phyloP scores from a whole-genome alignment of 2,888 invertebrate genomes.

The Hydrotaea cyrtoneurina region DNA sequence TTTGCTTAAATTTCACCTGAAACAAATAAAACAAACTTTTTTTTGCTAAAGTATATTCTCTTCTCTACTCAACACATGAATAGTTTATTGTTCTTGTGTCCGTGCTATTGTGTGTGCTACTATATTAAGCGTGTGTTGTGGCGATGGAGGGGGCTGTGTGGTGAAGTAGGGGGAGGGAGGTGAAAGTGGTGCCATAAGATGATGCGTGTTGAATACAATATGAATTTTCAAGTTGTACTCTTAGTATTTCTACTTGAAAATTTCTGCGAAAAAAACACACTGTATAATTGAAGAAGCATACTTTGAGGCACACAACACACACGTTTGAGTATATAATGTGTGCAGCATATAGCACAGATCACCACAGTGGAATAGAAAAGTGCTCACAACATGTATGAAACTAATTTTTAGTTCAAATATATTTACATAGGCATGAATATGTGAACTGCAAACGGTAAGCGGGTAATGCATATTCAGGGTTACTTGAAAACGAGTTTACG shows the following conservation, averaged over 20 bases:
- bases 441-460: no score
- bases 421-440: not conserved
- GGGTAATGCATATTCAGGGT: no score
- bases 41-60: conserved; percentile 2
- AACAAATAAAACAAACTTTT: conserved; percentile 6
- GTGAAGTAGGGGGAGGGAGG: not conserved
- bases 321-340: no score
- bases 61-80: conserved; percentile 2
- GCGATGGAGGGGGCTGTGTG: no score
- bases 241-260: not conserved
- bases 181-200: conserved; percentile 28
- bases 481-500: no score
- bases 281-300: conserved; percentile 56
- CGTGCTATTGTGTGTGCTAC: not conserved
- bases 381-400: not conserved
- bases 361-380: not conserved
- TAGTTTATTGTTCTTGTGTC: conserved; percentile 3
- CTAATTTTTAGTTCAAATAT: conserved; percentile 21
- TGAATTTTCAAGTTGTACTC: conserved; percentile 33
- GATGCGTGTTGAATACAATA: conserved; percentile 55
- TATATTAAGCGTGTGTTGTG: not conserved
- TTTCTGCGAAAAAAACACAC: conserved; percentile 16
- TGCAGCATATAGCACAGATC: conserved; percentile 13
- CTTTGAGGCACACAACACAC: conserved; percentile 52
- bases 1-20: conserved; percentile 2